Conservation (phyloP, 2,113 vertebrate genomes). For the Spermophilus dauricus region DNA sequence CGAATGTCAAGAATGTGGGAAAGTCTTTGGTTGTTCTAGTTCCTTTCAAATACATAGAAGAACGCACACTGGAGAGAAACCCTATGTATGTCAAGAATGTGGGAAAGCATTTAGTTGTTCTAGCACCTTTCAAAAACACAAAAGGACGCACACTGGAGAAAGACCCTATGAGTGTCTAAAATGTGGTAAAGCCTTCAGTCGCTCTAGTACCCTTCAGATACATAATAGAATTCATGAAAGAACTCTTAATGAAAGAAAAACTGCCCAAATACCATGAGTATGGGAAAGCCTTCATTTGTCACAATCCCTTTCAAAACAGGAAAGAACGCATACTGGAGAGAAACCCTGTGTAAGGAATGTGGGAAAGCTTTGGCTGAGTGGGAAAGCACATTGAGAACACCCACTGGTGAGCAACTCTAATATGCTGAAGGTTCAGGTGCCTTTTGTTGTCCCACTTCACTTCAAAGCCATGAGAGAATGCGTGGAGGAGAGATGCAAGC, state of each 20-base stretch:
- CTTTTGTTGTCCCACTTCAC: neutral
- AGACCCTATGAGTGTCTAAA: neutral
- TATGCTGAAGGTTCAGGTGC: neutral
- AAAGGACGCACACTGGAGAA: no score
- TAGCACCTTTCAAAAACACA: no score
- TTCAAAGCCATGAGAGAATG: neutral
- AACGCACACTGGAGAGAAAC: no score
- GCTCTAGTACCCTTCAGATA: neutral
- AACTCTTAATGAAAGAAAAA: neutral
- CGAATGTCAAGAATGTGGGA: no score
- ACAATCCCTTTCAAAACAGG: neutral
- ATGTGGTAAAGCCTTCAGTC: neutral
- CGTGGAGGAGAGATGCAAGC: neutral
- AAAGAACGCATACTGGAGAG: neutral
- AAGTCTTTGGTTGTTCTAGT: no score
- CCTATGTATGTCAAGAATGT: no score
- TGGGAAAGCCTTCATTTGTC: neutral
- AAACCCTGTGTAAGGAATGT: neutral
- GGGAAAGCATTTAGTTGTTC: no score
- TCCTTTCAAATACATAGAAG: no score
- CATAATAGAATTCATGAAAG: neutral
- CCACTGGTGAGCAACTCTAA: neutral
- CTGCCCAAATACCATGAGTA: no score
- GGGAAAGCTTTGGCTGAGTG: neutral
- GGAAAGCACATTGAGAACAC: neutral